Evolutionary conservation across 2,797 vertebrate genomes (phyloP), one percentile per base, ranked within the genome.

Genomic region (Gymnothorax javanicus): DNA sequence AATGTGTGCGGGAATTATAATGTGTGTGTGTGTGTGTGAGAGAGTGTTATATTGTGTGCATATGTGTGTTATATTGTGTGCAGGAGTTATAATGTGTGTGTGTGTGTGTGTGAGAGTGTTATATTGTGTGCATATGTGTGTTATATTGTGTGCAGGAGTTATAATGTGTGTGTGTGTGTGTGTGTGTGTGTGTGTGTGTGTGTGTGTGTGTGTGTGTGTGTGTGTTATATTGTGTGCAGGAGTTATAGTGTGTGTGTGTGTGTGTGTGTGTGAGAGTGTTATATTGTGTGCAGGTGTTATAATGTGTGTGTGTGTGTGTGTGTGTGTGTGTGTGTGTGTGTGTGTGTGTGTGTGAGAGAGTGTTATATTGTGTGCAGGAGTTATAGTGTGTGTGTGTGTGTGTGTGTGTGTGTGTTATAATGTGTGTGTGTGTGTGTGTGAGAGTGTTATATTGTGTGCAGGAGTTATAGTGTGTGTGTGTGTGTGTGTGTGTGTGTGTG

Each of bases 131-230:
- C 23, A 7, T 67, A 15, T 60, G 23, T 59, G 50, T 58, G 4
- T 52, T 58, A 12, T 7, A 43, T 7, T 88, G 23, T 89, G 3
- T 86, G 60, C 90, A 99, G 98, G 88, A 25, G 43, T 85, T 64
- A 75, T 67, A 75, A 1, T 67, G 62, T 67, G 62, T 81, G 12
- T 56, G 62, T 20, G 64, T 82, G 57, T 82, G 73, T 7, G 13
- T 3, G 58, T 67, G 62, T 17, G 62, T 67, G 62, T 1, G 11
- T 67, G 11, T 0, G 13, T 67, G 62, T 83, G 43, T 67, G n/a
- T n/a, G n/a, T n/a, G n/a, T n/a, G n/a, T n/a, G n/a, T n/a, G n/a
- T n/a, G n/a, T n/a, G n/a, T n/a, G n/a, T n/a, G n/a, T n/a, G n/a
- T n/a, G n/a, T n/a, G n/a, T n/a, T n/a, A 23, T 20, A 3, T 25